Base-by-base conservation (phyloP, 2,113 vertebrate genomes). In the Galeopterus variegatus region DNA sequence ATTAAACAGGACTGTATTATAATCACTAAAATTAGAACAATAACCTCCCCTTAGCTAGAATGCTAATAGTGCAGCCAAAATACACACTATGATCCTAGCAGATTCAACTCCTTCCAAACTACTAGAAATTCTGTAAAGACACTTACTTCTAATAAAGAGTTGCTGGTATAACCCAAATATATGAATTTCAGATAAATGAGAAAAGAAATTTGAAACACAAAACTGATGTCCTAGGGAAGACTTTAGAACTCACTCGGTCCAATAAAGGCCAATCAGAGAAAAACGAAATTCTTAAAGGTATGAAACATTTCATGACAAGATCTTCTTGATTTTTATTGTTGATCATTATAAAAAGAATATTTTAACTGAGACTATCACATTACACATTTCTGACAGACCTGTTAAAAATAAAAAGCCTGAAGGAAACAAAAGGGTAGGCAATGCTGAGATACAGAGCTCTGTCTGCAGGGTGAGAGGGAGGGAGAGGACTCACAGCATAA, bases 1-100 rank as follows among this genome's bases (percentile, higher is more conserved):
- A 98, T 97, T 98, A 98, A 98, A 98, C 94, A 98, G 98, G 98
- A 95, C 80, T 96, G 67, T 73, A 97, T 93, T 97, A 97, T 95
- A 93, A 93, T 96, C 95, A 96, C 95, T 96, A 95, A 97, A 98
- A 92, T 69, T 84, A 94, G 96, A 98, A 98, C 96, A 98, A 98
- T 98, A 92, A 58, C 90, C 76, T 96, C 69, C 86, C 56, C 87
- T 97, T 82, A 96, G 64, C 89, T 79, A 82, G 96, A 97, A 97
- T 95, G 81, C 80, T 96, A 98, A 93, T 23, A 88, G 88, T 58
- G 95, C 64, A 81, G 97, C 90, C 88, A 90, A 97, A 98, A 85
- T 88, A 62, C 72, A 56, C 93, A 95, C 75, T 96, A 92, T 86
- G 52, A 94, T 82, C 94, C 88, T 85, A 60, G 84, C 70, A 90